Evolutionary conservation across 1,140 invertebrate genomes (phyloP), one percentile per base, ranked within the genome.

Genomic region (Lithobius niger): DNA sequence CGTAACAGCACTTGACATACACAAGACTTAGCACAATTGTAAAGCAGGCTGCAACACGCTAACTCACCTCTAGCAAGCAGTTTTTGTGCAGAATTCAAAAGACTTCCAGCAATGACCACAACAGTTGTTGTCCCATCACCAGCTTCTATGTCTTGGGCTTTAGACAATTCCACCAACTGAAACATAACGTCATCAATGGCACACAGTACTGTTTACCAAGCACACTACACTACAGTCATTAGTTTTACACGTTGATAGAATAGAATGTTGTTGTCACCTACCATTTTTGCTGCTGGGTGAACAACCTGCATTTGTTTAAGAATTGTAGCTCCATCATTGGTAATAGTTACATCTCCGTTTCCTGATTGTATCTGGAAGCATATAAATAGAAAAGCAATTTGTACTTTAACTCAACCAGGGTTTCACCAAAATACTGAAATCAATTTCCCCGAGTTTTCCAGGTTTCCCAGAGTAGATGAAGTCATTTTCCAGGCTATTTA

Each of bases 251-350:
- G 6, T 36, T 10, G n/a, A n/a, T 36, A 6, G n/a, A 36, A 6
- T n/a, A 36, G n/a, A 36, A 36, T 36, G 6, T n/a, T 36, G 6
- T 36, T 36, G 6, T 36, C 31, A 36, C n/a, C n/a, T 78, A 93
- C 89, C 95, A 99, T 98, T 82, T 97, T 98, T 40, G 96, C 96
- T 62, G 97, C 94, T 55, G 97, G 97, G 74, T 99, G 97, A 61
- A 95, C 77, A 10, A 99, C 92, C 74, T 94, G 93, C 85, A 99
- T 99, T 75, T 99, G 86, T 71, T 98, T 97, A 36, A 99, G 74
- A 74, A 99, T 99, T 25, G 97, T 99, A 25, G 97, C 97, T 58
- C 97, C 97, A 80, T 99, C 97, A 78, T 99, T 99, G 45, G 96
- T 99, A 55, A 99, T 99, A 10, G 94, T 99, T 0, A 99, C 97